These are phyloP conservation scores for Hartigia nigra DNA, from an alignment of 2,888 invertebrate genomes.

Conservation along the genomic window DNA sequence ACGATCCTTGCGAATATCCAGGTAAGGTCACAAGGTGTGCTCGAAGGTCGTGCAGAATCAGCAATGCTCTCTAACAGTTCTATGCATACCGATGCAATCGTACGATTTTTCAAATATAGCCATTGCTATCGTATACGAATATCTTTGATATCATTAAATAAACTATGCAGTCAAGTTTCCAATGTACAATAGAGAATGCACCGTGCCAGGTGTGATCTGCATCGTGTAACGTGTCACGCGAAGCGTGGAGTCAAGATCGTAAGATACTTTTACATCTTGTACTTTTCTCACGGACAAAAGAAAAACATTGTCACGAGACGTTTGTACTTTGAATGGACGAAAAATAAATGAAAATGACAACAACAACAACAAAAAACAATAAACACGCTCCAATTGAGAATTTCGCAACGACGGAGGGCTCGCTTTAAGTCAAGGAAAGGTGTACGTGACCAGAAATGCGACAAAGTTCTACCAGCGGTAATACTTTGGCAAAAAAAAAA, in stretches of 20 bases:
- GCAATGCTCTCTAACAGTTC: neutral
- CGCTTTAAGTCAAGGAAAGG: neutral
- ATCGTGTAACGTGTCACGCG: neutral
- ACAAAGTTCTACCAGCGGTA: neutral
- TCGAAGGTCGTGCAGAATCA: neutral
- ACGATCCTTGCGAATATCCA: neutral
- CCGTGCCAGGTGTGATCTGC: too few relatives aligned
- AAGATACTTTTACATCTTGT: neutral
- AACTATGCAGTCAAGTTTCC: neutral
- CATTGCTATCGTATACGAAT: too few relatives aligned
- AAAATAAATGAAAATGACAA: too few relatives aligned
- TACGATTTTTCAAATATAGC: neutral
- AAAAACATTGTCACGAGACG: neutral
- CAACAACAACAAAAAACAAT: neutral
- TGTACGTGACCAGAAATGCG: neutral
- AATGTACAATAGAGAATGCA: neutral
- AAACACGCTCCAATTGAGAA: neutral
- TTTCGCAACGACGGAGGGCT: neutral
- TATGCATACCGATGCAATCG: neutral
- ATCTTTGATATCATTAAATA: neutral
- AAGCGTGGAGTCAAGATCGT: neutral
- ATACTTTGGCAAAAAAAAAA: neutral
- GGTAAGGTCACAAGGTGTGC: neutral
- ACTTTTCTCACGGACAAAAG: neutral
- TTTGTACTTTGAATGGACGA: neutral